Percentiles rank a stretch among this genome's conserved stretches.
Conservation (phyloP, 2,113 vertebrate genomes). For the Vicugna pacos region DNA sequence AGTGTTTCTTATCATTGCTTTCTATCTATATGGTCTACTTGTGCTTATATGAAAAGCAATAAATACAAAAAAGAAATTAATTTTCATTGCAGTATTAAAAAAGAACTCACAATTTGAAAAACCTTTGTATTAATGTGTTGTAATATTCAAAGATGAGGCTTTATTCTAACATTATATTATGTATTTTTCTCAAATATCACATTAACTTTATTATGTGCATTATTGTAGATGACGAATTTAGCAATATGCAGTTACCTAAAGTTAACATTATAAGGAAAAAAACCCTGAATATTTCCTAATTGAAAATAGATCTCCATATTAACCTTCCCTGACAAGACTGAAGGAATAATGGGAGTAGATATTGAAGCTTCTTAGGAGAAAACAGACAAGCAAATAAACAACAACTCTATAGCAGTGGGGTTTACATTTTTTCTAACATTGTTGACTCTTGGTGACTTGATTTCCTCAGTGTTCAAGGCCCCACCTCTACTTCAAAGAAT, state of each 20-base stretch:
- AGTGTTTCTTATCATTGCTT: background rate
- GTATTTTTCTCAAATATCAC: background rate
- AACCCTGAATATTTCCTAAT: background rate
- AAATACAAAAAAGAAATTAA: background rate
- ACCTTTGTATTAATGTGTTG: background rate
- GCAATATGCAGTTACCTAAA: slow-evolving; percentile 11
- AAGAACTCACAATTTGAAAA: background rate
- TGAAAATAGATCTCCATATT: background rate
- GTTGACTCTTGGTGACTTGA: background rate
- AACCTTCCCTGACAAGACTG: background rate
- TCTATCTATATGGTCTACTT: background rate
- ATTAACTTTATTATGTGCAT: background rate
- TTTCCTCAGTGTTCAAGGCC: background rate
- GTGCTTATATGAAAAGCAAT: slow-evolving; percentile 12
- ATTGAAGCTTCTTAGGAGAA: background rate
- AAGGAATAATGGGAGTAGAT: background rate
- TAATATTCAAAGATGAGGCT: background rate
- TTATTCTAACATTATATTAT: background rate
- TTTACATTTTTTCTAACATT: background rate
- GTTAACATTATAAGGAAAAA: background rate
- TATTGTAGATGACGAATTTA: background rate
- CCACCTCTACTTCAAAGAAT: background rate
- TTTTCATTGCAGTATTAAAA: background rate
- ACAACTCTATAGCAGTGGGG: background rate
- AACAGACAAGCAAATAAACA: background rate